A percentile compares a stretch with the other conserved stretches of the same genome.
phyloP scores from a whole-genome alignment of 2,888 invertebrate species.

The Xestia c-nigrum region DNA sequence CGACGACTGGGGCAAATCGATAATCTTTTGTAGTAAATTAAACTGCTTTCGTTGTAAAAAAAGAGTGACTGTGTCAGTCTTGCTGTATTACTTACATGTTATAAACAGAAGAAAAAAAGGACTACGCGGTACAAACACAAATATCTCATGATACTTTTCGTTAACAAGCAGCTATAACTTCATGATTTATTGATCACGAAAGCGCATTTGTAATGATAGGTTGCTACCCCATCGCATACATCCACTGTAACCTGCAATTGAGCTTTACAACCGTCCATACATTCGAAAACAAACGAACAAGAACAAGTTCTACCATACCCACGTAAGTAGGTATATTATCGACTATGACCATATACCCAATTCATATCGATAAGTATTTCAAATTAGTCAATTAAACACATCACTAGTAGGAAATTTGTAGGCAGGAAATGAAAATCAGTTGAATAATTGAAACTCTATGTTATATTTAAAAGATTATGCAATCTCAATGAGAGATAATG shows the following conservation, averaged over 20 bases:
- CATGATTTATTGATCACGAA: constrained; percentile 64
- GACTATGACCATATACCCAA: constrained; percentile 3
- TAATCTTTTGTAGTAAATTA: constrained; percentile 41
- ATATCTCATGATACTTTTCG: constrained; percentile 45
- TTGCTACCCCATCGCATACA: constrained; percentile 52
- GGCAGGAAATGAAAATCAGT: constrained; percentile 50
- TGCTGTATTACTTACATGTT: not conserved
- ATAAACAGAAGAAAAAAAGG: not conserved
- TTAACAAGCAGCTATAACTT: constrained; percentile 52
- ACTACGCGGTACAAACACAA: constrained; percentile 34
- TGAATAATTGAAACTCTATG: constrained; percentile 30
- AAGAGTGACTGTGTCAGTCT: constrained; percentile 15
- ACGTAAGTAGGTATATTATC: not conserved
- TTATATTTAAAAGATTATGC: constrained; percentile 15
- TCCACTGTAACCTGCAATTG: constrained; percentile 50
- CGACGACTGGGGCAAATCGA: constrained; percentile 67
- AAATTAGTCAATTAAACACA: constrained; percentile 43
- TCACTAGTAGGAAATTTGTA: constrained; percentile 21
- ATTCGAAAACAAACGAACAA: constrained; percentile 32
- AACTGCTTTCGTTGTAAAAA: not conserved
- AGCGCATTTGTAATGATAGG: constrained; percentile 61
- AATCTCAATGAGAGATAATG: constrained; percentile 42
- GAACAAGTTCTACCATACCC: not conserved
- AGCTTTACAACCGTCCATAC: constrained; percentile 25
- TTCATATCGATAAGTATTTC: constrained; percentile 37